Evolutionary conservation across 2,113 vertebrate genomes (phyloP).

Genomic region (Catharus bicknelli): DNA sequence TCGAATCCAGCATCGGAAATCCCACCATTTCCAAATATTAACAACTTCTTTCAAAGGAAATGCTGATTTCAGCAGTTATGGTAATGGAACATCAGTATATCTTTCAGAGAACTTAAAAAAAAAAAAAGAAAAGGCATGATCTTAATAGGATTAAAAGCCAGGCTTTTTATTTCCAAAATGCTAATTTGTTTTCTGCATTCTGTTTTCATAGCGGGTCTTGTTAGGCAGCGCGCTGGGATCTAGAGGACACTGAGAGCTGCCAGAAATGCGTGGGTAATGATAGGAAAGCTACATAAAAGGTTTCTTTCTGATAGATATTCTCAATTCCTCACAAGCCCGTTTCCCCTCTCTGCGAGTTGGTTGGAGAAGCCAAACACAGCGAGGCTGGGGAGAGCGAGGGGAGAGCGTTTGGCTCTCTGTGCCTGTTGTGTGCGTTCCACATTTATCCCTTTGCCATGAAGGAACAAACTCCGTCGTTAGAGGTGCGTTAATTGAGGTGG

Average conservation of each 20-base stretch:
- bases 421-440: not conserved
- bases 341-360: not conserved
- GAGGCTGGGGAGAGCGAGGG: not conserved
- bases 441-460: slow-evolving; percentile 1
- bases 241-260: slow-evolving; percentile 57
- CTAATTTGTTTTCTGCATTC: slow-evolving; percentile 79
- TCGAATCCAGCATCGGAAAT: slow-evolving; percentile 75
- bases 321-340: not conserved
- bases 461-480: slow-evolving; percentile 51
- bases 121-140: slow-evolving; percentile 46
- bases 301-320: slow-evolving; percentile 47
- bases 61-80: slow-evolving; percentile 84
- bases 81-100: slow-evolving; percentile 78
- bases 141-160: slow-evolving; percentile 83
- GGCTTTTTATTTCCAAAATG: slow-evolving; percentile 80
- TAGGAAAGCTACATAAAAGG: slow-evolving; percentile 62
- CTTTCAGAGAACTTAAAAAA: slow-evolving; percentile 74
- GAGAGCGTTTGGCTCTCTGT: not conserved
- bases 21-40: slow-evolving; percentile 82
- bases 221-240: slow-evolving; percentile 48
- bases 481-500: slow-evolving; percentile 44
- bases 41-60: slow-evolving; percentile 82
- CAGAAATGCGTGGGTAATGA: slow-evolving; percentile 44
- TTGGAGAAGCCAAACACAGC: not conserved
- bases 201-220: slow-evolving; percentile 67